These are phyloP conservation scores for Halisarca cf. caerulea DNA, from an alignment of 37 sponge, comb jelly and placozoan genomes.

Conservation along the genomic window DNA sequence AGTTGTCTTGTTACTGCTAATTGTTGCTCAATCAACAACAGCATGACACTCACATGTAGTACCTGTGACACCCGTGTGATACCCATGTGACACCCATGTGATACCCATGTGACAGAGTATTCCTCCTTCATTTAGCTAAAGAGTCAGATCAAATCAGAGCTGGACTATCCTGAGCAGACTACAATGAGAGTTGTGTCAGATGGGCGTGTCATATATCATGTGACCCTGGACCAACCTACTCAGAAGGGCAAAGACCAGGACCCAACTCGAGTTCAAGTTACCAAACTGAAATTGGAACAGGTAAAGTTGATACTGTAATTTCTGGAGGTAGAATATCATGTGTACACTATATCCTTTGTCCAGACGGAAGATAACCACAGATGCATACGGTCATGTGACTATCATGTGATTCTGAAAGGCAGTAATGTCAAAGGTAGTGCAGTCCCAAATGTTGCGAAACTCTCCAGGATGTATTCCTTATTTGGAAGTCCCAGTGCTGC, in stretches of 20 bases:
- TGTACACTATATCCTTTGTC: too few relatives aligned
- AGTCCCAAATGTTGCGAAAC: too few relatives aligned
- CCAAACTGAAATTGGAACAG: neutral
- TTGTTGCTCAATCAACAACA: too few relatives aligned
- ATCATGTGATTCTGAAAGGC: slow-evolving; percentile 9
- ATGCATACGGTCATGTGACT: slow-evolving; percentile 16
- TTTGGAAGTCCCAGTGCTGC: slow-evolving; percentile 6
- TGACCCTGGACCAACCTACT: slow-evolving; percentile 19
- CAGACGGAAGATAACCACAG: neutral
- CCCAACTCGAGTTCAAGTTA: neutral
- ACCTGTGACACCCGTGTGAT: too few relatives aligned
- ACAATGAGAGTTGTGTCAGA: neutral
- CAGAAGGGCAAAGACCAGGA: neutral
- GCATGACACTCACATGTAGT: too few relatives aligned
- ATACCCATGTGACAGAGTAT: too few relatives aligned
- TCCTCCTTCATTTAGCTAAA: too few relatives aligned
- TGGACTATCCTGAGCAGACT: too few relatives aligned
- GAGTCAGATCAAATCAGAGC: too few relatives aligned
- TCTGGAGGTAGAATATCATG: too few relatives aligned
- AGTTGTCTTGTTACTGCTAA: too few relatives aligned
- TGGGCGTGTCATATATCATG: slow-evolving; percentile 32
- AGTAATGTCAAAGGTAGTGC: neutral
- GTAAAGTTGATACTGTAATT: neutral
- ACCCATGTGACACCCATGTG: too few relatives aligned
- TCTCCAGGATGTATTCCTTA: slow-evolving; percentile 18